phyloP scores from a whole-genome alignment of 2,113 vertebrate genomes.

The Crocuta crocuta region DNA sequence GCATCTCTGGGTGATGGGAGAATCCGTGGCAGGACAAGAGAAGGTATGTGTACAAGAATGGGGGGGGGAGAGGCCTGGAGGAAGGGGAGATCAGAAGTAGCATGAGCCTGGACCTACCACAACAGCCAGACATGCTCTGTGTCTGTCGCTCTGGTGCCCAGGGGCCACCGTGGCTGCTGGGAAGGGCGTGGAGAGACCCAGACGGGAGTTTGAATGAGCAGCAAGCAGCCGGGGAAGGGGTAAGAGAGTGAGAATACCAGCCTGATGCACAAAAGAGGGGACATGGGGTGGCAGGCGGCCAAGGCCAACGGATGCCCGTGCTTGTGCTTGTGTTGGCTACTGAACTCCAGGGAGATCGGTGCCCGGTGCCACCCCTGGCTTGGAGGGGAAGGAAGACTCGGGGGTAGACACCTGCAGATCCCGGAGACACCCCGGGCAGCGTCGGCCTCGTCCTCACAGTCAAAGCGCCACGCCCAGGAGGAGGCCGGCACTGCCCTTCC shows the following conservation, averaged over 20 bases:
- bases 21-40: not conserved
- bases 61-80: not conserved
- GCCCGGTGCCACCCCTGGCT: constrained; percentile 33
- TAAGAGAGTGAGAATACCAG: not conserved
- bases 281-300: not conserved
- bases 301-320: not conserved
- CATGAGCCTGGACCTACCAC: not conserved
- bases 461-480: not conserved
- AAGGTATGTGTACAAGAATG: rapidly evolving
- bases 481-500: not conserved
- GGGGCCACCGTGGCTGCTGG: not conserved
- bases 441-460: not conserved
- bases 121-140: not conserved
- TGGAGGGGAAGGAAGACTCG: not conserved
- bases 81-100: not conserved
- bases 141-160: not conserved
- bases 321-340: constrained; percentile 73
- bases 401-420: constrained; percentile 3
- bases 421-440: not conserved
- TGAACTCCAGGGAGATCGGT: constrained; percentile 32
- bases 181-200: not conserved
- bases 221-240: not conserved
- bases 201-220: not conserved
- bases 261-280: constrained; percentile 22
- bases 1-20: constrained; percentile 62